A percentile compares a stretch with the other conserved stretches of the same genome.
phyloP scores from a whole-genome alignment of 1,140 invertebrate genomes.

The Brachionus asplanchnoidis region DNA sequence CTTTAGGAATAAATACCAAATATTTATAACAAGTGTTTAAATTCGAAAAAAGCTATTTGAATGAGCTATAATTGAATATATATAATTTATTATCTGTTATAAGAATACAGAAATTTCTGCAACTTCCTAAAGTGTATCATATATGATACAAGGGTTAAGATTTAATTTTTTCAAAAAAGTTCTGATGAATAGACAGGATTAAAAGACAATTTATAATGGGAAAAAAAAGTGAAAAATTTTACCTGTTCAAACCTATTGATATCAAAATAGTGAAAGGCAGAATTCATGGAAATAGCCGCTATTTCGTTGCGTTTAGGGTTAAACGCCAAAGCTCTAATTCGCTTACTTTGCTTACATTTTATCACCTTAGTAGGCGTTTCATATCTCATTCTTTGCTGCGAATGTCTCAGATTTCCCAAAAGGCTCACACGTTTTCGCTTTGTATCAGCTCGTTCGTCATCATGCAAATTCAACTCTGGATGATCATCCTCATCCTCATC shows the following conservation, averaged over 20 bases:
- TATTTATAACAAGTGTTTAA: too few species aligned
- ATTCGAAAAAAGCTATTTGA: too few species aligned
- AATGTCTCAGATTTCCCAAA: background rate
- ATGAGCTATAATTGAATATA: too few species aligned
- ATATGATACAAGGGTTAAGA: too few species aligned
- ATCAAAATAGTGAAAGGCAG: conserved; percentile 82
- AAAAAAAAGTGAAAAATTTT: background rate
- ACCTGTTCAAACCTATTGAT: conserved; percentile 74
- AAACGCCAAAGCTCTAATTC: conserved; percentile 79
- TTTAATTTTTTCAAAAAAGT: too few species aligned
- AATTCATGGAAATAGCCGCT: conserved; percentile 83
- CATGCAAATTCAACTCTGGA: conserved; percentile 42
- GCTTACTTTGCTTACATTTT: conserved; percentile 67
- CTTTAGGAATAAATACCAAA: too few species aligned
- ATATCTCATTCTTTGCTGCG: conserved; percentile 45
- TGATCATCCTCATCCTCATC: conserved; percentile 47
- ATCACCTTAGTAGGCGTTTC: conserved; percentile 69
- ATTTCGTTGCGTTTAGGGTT: conserved; percentile 70
- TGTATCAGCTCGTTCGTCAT: conserved; percentile 42
- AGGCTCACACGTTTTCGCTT: background rate
- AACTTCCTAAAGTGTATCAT: too few species aligned
- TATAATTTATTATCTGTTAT: too few species aligned
- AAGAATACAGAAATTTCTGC: too few species aligned
- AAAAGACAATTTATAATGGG: background rate
- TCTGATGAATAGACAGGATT: too few species aligned